phyloP scores from a whole-genome alignment of 1,140 invertebrate species.

The Sinella curviseta region DNA sequence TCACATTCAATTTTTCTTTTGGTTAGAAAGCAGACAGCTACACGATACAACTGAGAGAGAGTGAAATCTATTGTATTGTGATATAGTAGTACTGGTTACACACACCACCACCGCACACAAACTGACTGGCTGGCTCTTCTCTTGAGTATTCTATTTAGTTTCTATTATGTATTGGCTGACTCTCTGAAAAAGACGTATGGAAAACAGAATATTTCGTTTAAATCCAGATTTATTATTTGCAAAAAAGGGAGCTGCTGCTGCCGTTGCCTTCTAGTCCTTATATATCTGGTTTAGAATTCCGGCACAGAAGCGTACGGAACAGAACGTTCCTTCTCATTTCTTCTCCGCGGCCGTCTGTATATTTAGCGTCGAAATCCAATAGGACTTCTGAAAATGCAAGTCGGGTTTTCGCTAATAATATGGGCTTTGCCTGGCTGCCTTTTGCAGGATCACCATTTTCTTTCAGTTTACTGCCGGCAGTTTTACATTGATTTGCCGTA shows the following conservation, averaged over 20 bases:
- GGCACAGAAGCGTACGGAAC: too few relatives aligned
- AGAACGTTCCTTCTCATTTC: too few relatives aligned
- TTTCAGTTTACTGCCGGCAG: neutral
- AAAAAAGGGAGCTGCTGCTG: neutral
- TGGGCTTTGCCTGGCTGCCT: too few relatives aligned
- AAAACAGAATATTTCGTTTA: neutral
- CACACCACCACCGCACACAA: neutral
- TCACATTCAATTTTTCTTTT: constrained; percentile 1
- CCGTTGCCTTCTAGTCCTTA: neutral
- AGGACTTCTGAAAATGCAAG: too few relatives aligned
- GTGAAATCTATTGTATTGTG: too few relatives aligned
- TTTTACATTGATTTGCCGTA: neutral
- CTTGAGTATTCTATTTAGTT: neutral
- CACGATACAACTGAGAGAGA: neutral
- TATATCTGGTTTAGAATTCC: too few relatives aligned
- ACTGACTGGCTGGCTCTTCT: neutral
- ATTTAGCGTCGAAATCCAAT: too few relatives aligned
- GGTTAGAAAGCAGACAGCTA: neutral
- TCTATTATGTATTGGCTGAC: neutral
- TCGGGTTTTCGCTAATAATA: too few relatives aligned
- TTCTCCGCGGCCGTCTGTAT: too few relatives aligned
- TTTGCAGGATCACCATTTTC: neutral
- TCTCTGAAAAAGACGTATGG: neutral
- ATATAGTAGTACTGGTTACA: neutral
- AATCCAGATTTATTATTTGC: constrained; percentile 10